phyloP scores from a whole-genome alignment of 2,797 vertebrate genomes.

The Karalla daura region DNA sequence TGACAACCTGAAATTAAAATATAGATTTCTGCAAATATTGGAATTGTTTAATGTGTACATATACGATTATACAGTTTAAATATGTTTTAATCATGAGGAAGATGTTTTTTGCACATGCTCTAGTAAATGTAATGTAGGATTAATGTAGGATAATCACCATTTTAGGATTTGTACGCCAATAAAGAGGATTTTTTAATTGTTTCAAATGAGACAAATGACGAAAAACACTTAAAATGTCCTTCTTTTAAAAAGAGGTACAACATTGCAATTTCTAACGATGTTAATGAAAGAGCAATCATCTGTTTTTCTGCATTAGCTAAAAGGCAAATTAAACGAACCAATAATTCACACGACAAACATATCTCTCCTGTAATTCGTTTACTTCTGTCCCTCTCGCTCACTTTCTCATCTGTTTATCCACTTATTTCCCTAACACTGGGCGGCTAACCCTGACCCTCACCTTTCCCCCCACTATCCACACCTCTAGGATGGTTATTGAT shows the following conservation, averaged over 20 bases:
- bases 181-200: background rate
- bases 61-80: too few relatives aligned
- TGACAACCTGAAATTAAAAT: background rate
- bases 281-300: background rate
- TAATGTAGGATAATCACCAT: background rate
- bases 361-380: constrained; percentile 41
- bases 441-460: constrained; percentile 73
- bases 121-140: background rate
- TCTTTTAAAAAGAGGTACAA: background rate
- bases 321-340: background rate
- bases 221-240: background rate
- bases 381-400: constrained; percentile 24
- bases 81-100: too few relatives aligned
- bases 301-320: background rate
- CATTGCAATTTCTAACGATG: background rate
- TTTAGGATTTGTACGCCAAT: background rate
- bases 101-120: too few relatives aligned
- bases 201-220: background rate
- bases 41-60: too few relatives aligned
- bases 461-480: constrained; percentile 66
- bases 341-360: background rate
- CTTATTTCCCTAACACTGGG: constrained; percentile 67
- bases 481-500: constrained; percentile 78
- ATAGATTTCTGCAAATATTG: too few relatives aligned
- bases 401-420: constrained; percentile 72